Evolutionary conservation across 2,888 invertebrate species (phyloP), one percentile per base, ranked within the genome.

Genomic region (Cerceris rybyensis): DNA sequence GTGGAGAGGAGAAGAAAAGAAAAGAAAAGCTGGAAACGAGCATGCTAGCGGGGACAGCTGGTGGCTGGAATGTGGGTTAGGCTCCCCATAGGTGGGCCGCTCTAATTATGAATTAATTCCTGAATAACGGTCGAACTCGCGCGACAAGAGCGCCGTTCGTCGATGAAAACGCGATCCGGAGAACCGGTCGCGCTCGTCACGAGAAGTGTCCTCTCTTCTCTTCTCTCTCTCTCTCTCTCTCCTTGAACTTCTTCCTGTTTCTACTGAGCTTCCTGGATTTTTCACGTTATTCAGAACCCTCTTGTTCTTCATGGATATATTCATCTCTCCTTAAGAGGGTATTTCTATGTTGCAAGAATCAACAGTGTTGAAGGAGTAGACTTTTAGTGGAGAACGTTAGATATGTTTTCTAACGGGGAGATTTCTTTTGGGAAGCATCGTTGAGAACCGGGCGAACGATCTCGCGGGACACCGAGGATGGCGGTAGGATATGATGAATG

Each of bases 41-140:
- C 75, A 70, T 67, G 82, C 75, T 54, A 49, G 69, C 83, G 85
- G 88, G 87, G 87, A 88, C 89, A 89, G 89, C 88, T 88, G 90
- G 86, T 86, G 83, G 75, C 78, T 87, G 90, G 90, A 89, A 89
- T 89, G 89, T 89, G 89, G 89, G 89, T 89, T 89, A 89, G 89
- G 88, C 86, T 85, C 83, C 80, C 87, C 75, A 82, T 86, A 87
- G 86, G 84, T 86, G 84, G 78, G 86, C 88, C 87, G 90, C 88
- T 91, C 90, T 90, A 92, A 92, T 92, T 91, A 92, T 90, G 89
- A 91, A 91, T 91, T 91, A 90, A 91, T 92, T 89, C 88, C 84
- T 86, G 88, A 89, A 91, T 92, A 92, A 91, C 91, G 90, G 91
- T 91, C 88, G 88, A 87, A 85, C 85, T 76, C 83, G 88, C 80